Evolutionary conservation across 1,140 invertebrate genomes (phyloP).

Genomic region (Aricia agestis): DNA sequence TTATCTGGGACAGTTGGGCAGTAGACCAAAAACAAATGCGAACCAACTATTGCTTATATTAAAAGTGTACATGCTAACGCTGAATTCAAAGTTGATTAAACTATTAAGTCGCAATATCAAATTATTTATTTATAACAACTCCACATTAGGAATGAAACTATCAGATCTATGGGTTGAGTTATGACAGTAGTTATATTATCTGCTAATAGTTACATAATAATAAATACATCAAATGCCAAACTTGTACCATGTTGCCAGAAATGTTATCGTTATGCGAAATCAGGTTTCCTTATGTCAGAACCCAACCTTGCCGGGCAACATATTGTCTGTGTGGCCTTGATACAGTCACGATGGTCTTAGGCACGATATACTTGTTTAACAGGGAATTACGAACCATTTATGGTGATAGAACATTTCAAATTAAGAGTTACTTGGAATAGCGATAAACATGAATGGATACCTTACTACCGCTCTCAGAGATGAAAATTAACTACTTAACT

Average conservation of each 20-base stretch:
- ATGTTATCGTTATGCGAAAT: conserved; percentile 8
- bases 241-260: background rate
- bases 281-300: conserved; percentile 4
- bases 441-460: background rate
- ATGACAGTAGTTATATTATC: background rate
- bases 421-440: background rate
- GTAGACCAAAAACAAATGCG: background rate
- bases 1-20: background rate
- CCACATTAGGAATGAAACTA: background rate
- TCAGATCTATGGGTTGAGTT: background rate
- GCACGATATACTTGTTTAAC: conserved; percentile 11
- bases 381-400: background rate
- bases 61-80: background rate
- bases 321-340: conserved; percentile 7
- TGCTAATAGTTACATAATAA: background rate
- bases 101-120: background rate
- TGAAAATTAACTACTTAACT: too few species aligned
- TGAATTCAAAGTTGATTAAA: too few species aligned
- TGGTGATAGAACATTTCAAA: background rate
- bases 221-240: background rate
- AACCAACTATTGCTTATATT: background rate
- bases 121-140: background rate
- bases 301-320: conserved; percentile 4
- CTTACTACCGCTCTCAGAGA: too few species aligned
- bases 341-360: conserved; percentile 9